Conservation (phyloP, 1,140 invertebrate genomes). For the Mya arenaria region DNA sequence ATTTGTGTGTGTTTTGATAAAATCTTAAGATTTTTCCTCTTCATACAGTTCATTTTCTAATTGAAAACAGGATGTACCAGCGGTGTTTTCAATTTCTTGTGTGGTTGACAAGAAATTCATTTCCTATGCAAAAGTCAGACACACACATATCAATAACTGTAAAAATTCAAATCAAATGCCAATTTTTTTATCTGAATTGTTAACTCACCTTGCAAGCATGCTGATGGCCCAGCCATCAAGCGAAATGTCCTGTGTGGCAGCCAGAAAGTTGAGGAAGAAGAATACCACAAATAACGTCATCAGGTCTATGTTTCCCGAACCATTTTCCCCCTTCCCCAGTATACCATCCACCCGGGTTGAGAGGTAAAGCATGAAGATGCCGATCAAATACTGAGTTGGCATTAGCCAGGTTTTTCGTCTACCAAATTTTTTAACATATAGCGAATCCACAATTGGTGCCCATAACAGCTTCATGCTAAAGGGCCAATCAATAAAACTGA, state of each 20-base stretch:
- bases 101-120: not conserved
- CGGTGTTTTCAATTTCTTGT: not conserved
- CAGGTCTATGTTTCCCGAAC: constrained; percentile 87
- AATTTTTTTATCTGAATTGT: not conserved
- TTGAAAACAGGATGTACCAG: not conserved
- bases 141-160: not conserved
- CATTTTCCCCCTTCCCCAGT: constrained; percentile 60
- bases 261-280: constrained; percentile 96
- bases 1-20: not conserved
- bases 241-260: constrained; percentile 99
- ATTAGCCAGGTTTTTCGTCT: constrained; percentile 98
- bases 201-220: constrained; percentile 93
- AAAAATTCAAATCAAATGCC: not conserved
- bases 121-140: not conserved
- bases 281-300: constrained; percentile 92
- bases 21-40: not conserved
- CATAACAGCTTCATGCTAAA: constrained; percentile 97
- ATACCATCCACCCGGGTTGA: constrained; percentile 69
- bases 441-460: constrained; percentile 98
- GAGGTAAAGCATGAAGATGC: constrained; percentile 78
- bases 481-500: constrained; percentile 99
- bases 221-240: constrained; percentile 99
- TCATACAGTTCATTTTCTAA: not conserved
- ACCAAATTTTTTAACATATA: constrained; percentile 92
- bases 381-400: constrained; percentile 91